Evolutionary conservation across 2,888 invertebrate genomes (phyloP).

Genomic region (Alentia gelatinosa): DNA sequence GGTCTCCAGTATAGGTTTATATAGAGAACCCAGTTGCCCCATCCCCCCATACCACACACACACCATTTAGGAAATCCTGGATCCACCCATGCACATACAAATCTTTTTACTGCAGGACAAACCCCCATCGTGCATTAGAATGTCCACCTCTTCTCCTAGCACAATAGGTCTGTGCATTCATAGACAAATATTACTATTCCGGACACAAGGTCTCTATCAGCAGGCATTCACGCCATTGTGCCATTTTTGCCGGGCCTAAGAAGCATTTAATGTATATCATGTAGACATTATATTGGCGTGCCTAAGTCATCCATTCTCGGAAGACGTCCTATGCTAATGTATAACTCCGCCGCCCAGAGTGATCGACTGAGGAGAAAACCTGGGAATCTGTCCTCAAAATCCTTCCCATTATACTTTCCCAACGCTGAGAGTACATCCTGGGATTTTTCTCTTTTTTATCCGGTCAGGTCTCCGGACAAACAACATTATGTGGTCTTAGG

Average conservation of each 20-base stretch:
- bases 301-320: neutral
- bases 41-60: too few relatives aligned
- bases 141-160: neutral
- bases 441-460: neutral
- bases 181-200: constrained; percentile 17
- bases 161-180: neutral
- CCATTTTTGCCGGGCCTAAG: constrained; percentile 1
- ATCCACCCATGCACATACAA: too few relatives aligned
- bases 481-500: neutral
- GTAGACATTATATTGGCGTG: neutral
- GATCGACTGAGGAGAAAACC: neutral
- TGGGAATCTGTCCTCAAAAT: neutral
- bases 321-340: neutral
- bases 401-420: neutral
- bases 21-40: too few relatives aligned
- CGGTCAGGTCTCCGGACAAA: neutral
- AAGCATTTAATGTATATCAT: constrained; percentile 17
- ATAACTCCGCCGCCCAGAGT: neutral
- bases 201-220: neutral
- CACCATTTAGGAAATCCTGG: too few relatives aligned
- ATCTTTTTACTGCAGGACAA: too few relatives aligned
- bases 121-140: neutral
- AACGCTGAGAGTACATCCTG: neutral
- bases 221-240: constrained; percentile 15
- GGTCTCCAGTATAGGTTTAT: too few relatives aligned